phyloP scores from a whole-genome alignment of 1,140 invertebrate genomes.

The Microplitis demolitor region DNA sequence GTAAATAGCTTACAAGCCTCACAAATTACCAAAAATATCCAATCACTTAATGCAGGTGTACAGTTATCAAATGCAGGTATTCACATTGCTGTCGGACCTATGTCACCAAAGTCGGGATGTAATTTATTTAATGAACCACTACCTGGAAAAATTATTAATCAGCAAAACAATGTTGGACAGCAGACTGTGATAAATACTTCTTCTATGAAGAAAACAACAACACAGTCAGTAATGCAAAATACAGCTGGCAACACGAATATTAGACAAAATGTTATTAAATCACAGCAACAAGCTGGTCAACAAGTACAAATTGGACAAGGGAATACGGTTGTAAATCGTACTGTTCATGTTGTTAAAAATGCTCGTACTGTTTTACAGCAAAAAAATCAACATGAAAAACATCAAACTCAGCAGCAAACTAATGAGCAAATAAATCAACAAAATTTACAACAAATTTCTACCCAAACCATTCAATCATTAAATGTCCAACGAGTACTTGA shows the following conservation, averaged over 20 bases:
- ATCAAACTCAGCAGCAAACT: background rate
- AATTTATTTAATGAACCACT: constrained; percentile 9
- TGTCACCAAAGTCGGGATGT: constrained; percentile 15
- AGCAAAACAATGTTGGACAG: constrained; percentile 24
- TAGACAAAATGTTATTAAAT: constrained; percentile 39
- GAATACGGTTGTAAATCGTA: background rate
- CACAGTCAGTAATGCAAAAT: constrained; percentile 35
- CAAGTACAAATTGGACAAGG: background rate
- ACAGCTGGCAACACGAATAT: constrained; percentile 34
- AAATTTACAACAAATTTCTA: constrained; percentile 52
- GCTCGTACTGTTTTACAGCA: background rate
- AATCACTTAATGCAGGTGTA: constrained; percentile 33
- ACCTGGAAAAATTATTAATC: constrained; percentile 1
- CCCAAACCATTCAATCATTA: constrained; percentile 53
- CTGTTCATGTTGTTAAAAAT: background rate
- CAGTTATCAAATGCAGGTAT: constrained; percentile 17
- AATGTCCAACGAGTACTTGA: constrained; percentile 56
- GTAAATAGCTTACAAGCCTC: constrained; percentile 7
- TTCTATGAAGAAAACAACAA: constrained; percentile 35
- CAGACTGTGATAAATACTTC: constrained; percentile 26
- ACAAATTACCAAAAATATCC: constrained; percentile 34
- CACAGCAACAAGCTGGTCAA: constrained; percentile 1
- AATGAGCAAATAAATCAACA: constrained; percentile 38
- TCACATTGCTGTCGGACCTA: constrained; percentile 18
- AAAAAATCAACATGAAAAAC: background rate